Evolutionary conservation across 2,888 invertebrate species (phyloP).

Genomic region (Erpobdella octoculata): DNA sequence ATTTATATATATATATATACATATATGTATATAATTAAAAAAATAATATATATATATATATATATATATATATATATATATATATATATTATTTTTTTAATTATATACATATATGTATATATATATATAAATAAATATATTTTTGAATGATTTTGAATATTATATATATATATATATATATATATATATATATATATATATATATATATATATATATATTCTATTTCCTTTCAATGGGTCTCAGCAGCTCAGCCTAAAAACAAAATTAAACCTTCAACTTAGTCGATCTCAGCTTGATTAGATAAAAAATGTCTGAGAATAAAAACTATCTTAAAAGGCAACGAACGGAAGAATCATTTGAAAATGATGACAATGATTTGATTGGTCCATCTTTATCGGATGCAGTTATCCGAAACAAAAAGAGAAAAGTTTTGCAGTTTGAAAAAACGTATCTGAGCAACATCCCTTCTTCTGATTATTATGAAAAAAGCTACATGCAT

Average conservation of each 20-base stretch:
- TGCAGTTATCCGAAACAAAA: neutral
- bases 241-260: too few species aligned
- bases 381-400: neutral
- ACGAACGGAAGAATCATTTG: neutral
- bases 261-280: too few species aligned
- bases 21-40: neutral
- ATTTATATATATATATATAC: constrained; percentile 17
- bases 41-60: neutral
- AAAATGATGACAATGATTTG: neutral
- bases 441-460: constrained; percentile 83
- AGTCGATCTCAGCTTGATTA: too few species aligned
- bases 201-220: too few species aligned
- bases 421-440: constrained; percentile 51
- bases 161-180: too few species aligned
- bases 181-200: too few species aligned
- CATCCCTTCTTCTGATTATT: constrained; percentile 82
- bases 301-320: too few species aligned
- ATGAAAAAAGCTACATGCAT: constrained; percentile 98
- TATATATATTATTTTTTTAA: neutral
- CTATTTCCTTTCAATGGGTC: too few species aligned
- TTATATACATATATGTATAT: neutral
- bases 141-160: neutral
- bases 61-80: neutral
- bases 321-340: too few species aligned
- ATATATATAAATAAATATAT: constrained; percentile 15